These are phyloP conservation scores for Tamandua tetradactyla DNA, from an alignment of 2,797 vertebrate species.

Conservation along the genomic window DNA sequence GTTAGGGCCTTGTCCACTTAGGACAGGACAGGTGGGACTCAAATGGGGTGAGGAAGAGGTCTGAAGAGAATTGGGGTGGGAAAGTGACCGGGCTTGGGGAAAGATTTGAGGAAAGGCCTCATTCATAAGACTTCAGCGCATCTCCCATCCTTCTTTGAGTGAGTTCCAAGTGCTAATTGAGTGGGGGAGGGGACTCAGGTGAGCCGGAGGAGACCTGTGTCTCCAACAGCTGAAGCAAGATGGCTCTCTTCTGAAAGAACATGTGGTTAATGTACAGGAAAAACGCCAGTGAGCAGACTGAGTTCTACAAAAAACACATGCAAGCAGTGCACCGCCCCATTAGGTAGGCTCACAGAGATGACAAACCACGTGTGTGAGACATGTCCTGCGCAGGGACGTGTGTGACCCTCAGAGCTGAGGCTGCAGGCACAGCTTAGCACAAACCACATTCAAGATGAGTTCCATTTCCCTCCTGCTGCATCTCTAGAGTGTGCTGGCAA, in stretches of 20 bases:
- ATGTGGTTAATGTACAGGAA: not conserved
- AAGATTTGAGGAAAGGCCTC: not conserved
- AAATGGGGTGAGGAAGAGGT: not conserved
- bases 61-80: not conserved
- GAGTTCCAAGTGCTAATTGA: not conserved
- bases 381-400: not conserved
- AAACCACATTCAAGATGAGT: not conserved
- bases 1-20: not conserved
- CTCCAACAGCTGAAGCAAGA: not conserved
- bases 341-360: not conserved
- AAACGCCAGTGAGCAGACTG: not conserved
- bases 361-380: not conserved
- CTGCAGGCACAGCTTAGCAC: rapidly evolving
- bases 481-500: not conserved
- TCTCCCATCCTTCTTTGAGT: not conserved
- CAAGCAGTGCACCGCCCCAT: not conserved
- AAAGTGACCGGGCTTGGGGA: not conserved
- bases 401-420: rapidly evolving
- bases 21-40: not conserved
- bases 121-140: not conserved
- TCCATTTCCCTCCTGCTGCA: not conserved
- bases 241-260: slow-evolving; percentile 29
- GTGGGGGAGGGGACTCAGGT: not conserved
- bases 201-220: not conserved
- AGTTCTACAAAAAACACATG: not conserved